Evolutionary conservation across 2,113 vertebrate genomes (phyloP), one percentile per base, ranked within the genome.

Genomic region (Rafetus swinhoei): DNA sequence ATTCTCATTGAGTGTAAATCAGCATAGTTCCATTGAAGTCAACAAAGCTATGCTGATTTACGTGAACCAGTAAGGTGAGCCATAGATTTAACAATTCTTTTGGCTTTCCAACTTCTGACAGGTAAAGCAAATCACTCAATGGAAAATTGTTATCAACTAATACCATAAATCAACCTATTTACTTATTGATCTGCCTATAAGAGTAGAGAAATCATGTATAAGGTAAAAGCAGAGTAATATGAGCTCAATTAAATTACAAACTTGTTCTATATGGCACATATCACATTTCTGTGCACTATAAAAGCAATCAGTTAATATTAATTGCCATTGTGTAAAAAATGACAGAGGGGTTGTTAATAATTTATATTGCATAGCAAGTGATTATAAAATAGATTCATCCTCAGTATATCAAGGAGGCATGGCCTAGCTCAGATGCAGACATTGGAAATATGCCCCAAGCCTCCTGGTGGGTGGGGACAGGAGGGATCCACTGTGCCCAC

Each of bases 31-130:
- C 21, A 76, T 5, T n/a, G 21, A 15, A 74, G 69, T 83, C 74
- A 93, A 93, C 84, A 22, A 0, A 86, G 84, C 84, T 74, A 1
- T 35, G 62, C 45, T 92, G 1, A 57, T 81, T 90, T 90, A 55
- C 74, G 59, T 62, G 32, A 81, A 32, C 24, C 69, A 87, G 59
- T 59, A 21, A 92, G 52, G 0, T 0, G 4, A 83, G 27, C 62
- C 53, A 79, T 35, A 16, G 27, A 53, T 4, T 57, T 81, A 11
- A 57, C 11, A 54, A 39, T 13, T n/a, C 22, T 81, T 80, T 35
- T 24, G 54, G 54, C 12, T 69, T 85, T 32, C 21, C 87, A 72
- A 81, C 57, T 90, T 96, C 81, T 93, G 3, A 9, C n/a, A 79
- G 29, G 16, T 79, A 83, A 93, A 93, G n/a, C 84, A 21, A 89